phyloP scores from a whole-genome alignment of 1,140 invertebrate genomes.

The Penaeus indicus region DNA sequence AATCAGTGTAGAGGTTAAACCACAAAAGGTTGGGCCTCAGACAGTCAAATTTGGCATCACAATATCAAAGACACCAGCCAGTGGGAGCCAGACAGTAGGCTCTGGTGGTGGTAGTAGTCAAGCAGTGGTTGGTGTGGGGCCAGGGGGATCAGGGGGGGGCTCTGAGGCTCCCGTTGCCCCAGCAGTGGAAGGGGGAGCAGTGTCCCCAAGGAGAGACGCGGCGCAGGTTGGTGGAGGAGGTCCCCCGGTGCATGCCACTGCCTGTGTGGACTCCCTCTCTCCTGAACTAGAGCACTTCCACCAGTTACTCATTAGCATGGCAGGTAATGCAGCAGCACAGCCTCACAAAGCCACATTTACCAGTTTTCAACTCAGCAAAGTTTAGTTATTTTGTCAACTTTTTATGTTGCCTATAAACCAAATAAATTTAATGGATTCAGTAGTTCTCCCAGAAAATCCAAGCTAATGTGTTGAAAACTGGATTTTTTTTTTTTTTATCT shows the following conservation, averaged over 20 bases:
- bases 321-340: slow-evolving; percentile 64
- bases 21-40: slow-evolving; percentile 68
- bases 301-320: slow-evolving; percentile 74
- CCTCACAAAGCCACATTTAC: slow-evolving; percentile 58
- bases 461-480: slow-evolving; percentile 46
- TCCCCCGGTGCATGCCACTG: slow-evolving; percentile 72
- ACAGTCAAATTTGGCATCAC: slow-evolving; percentile 71
- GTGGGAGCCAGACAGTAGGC: slow-evolving; percentile 67
- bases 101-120: slow-evolving; percentile 66
- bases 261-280: slow-evolving; percentile 72
- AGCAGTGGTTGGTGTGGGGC: slow-evolving; percentile 60
- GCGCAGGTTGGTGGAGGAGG: slow-evolving; percentile 70
- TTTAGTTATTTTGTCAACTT: not conserved
- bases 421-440: not conserved
- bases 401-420: not conserved
- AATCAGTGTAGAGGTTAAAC: slow-evolving; percentile 68
- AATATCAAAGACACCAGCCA: slow-evolving; percentile 68
- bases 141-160: slow-evolving; percentile 53
- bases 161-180: slow-evolving; percentile 54
- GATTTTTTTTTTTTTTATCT: slow-evolving; percentile 29
- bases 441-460: too few species aligned
- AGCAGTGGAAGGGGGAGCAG: slow-evolving; percentile 58
- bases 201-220: slow-evolving; percentile 66
- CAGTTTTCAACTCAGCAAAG: slow-evolving; percentile 49
- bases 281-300: slow-evolving; percentile 75